Evolutionary conservation across 2,797 vertebrate genomes (phyloP).

Genomic region (Hydrocynus forskahlii): DNA sequence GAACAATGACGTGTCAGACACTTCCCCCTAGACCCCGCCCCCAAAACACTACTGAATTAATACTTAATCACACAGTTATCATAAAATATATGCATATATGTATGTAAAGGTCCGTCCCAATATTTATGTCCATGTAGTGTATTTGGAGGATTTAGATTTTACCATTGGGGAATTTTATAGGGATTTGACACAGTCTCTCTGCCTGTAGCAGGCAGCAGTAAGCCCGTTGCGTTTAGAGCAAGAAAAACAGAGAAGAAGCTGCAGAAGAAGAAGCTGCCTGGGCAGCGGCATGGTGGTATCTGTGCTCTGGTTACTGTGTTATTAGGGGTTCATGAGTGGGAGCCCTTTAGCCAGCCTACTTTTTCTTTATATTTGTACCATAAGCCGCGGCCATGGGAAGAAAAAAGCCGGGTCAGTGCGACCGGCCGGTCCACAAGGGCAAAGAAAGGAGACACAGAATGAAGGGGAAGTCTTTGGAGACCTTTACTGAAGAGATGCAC

Average conservation of each 20-base stretch:
- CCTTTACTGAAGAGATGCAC: slow-evolving; percentile 83
- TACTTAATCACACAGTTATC: no score
- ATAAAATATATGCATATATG: no score
- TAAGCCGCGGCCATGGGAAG: slow-evolving; percentile 69
- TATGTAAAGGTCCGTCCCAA: no score
- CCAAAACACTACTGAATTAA: no score
- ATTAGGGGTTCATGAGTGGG: neutral
- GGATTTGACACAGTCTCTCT: neutral
- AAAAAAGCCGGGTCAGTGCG: slow-evolving; percentile 74
- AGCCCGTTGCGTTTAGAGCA: neutral
- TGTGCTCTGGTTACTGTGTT: neutral
- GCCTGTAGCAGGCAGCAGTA: neutral
- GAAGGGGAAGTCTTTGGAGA: slow-evolving; percentile 79
- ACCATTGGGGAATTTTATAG: neutral
- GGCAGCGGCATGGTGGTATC: neutral
- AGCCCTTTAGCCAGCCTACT: no score
- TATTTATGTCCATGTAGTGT: no score
- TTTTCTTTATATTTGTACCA: neutral
- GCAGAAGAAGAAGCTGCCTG: neutral
- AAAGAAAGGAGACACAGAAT: slow-evolving; percentile 78
- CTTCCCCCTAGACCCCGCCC: no score
- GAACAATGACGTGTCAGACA: no score
- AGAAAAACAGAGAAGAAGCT: neutral
- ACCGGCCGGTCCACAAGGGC: slow-evolving; percentile 69
- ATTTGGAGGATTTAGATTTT: no score